Conservation (phyloP, 2,888 invertebrate species). For the Hydroisotoma schaefferi region DNA sequence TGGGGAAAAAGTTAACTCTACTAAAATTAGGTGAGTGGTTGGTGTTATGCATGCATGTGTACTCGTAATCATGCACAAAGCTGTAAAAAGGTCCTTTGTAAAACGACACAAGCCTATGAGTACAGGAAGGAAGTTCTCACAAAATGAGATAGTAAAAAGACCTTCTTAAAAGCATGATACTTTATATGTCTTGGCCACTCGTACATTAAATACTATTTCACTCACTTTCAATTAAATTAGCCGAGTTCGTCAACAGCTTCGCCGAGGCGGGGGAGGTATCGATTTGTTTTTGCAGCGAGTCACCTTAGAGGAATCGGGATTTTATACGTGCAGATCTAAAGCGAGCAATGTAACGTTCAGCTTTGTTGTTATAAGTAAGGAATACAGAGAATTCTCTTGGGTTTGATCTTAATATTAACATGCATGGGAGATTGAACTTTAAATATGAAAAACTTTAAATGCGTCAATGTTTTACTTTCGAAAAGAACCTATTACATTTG, state of each 20-base stretch:
- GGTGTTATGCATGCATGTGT: too few species aligned
- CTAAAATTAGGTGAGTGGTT: constrained; percentile 27
- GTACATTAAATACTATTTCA: not conserved
- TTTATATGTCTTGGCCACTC: constrained; percentile 3
- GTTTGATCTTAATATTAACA: not conserved
- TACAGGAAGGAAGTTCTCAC: too few species aligned
- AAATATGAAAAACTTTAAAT: not conserved
- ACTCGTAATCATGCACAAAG: too few species aligned
- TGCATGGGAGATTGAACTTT: not conserved
- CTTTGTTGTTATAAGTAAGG: constrained; percentile 37
- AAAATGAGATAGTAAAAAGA: too few species aligned
- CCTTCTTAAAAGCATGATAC: too few species aligned
- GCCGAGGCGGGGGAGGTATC: constrained; percentile 37
- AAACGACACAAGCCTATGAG: too few species aligned
- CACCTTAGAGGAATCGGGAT: constrained; percentile 28
- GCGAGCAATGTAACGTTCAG: constrained; percentile 27
- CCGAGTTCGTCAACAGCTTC: constrained; percentile 34
- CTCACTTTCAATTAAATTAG: too few species aligned
- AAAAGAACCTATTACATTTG: constrained; percentile 36
- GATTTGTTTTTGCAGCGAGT: constrained; percentile 35
- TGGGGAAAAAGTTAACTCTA: constrained; percentile 23
- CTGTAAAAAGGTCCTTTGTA: too few species aligned
- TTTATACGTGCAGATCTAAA: constrained; percentile 22
- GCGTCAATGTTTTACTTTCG: not conserved
- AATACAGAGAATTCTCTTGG: not conserved